These are phyloP conservation scores for Albula glossodonta DNA, from an alignment of 2,113 vertebrate genomes.

Conservation along the genomic window DNA sequence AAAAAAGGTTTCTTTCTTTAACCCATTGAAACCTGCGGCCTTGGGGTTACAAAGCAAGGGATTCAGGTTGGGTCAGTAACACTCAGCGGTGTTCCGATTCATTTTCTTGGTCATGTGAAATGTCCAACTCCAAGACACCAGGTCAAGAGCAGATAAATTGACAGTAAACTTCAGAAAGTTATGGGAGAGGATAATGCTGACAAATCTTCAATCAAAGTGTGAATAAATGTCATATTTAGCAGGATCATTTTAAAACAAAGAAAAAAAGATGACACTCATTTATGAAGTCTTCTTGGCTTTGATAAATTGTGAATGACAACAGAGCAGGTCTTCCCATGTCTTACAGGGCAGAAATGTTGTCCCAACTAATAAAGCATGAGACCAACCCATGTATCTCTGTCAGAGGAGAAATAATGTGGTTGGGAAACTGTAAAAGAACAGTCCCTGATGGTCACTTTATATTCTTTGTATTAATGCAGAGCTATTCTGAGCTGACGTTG, in stretches of 20 bases:
- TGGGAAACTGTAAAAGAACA: constrained; percentile 1
- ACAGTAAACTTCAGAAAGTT: not conserved
- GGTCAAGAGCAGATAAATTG: not conserved
- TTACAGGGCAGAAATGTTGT: not conserved
- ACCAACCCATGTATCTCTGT: not conserved
- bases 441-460: constrained; percentile 11
- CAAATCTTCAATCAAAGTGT: not conserved
- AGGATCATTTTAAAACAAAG: not conserved
- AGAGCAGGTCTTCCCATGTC: not conserved
- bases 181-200: not conserved
- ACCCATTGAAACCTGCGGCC: not conserved
- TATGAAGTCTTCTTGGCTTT: not conserved
- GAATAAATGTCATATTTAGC: not conserved
- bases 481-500: constrained; percentile 7
- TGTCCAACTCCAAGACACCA: too few species aligned
- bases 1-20: constrained; percentile 5
- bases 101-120: not conserved
- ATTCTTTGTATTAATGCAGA: not conserved
- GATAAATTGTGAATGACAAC: not conserved
- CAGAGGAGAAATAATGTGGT: not conserved
- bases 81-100: not conserved
- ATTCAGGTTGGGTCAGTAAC: not conserved
- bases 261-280: not conserved
- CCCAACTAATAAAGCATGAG: not conserved
- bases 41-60: not conserved